Evolutionary conservation across 2,888 invertebrate species (phyloP), one percentile per base, ranked within the genome.

Genomic region (Caenorhabditis sp.): DNA sequence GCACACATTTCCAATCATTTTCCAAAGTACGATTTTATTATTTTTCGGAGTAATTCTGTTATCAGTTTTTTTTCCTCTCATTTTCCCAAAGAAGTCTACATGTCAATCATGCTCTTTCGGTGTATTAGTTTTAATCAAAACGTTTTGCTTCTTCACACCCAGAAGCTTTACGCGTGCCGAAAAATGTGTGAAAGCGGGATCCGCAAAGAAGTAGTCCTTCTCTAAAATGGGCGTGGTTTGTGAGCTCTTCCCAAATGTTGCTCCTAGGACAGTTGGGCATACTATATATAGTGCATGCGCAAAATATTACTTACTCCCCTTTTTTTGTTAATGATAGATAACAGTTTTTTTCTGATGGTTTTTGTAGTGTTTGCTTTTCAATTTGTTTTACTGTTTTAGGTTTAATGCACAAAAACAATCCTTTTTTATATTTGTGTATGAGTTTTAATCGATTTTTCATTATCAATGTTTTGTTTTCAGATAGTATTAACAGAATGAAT

Each of bases 241-340:
- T 3, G 12, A 43, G 43, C 43, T 43, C 43, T 17, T 31, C 31
- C 5, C 10, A 4, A 31, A 31, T 31, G 14, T 43, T 43, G 43
- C 43, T 43, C 43, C 43, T 43, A 17, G 8, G 43, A 43, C 12
- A 17, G 43, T 43, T n/a, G 17, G 43, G 10, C 12, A 17, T 43
- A 43, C 43, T 43, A 43, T 43, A 43, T 43, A 43, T 43, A 43
- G 43, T 43, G 43, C 43, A 43, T 43, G 43, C 43, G 43, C 43
- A 43, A 43, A 17, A 17, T 17, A 43, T 43, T 43, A 43, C n/a
- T n/a, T n/a, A n/a, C 43, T 17, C 17, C 43, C 43, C 43, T 14
- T 17, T 10, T 14, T 43, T 43, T 43, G 14, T 43, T 43, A 17
- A 43, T 43, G 43, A 43, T 36, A 36, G 36, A 36, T 43, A 43